Percentiles rank a stretch among this genome's conserved stretches.
phyloP scores from a whole-genome alignment of 2,797 vertebrate genomes.

The Nyctalus aviator region DNA sequence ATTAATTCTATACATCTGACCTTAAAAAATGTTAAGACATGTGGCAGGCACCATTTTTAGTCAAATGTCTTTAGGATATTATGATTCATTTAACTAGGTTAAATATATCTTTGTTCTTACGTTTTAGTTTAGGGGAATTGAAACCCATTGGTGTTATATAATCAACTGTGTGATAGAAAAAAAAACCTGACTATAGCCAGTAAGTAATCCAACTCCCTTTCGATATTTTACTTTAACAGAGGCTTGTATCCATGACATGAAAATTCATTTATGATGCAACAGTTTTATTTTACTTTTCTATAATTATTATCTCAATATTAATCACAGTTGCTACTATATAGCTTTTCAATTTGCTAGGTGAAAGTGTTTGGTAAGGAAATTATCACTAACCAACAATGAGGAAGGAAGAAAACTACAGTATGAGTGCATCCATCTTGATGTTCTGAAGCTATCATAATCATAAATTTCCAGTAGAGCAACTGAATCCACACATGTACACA shows the following conservation, averaged over 20 bases:
- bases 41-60: background rate
- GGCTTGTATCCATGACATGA: background rate
- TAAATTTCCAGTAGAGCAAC: constrained; percentile 23
- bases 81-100: background rate
- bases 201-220: background rate
- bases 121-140: background rate
- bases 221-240: background rate
- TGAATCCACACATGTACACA: background rate
- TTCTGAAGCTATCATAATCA: background rate
- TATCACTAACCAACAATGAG: background rate
- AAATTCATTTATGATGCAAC: background rate
- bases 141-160: background rate
- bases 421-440: background rate
- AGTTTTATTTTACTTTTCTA: constrained; percentile 26
- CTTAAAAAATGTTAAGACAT: background rate
- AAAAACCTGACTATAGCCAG: background rate
- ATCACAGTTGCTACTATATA: background rate
- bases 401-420: background rate
- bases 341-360: background rate
- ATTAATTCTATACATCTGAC: background rate
- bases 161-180: background rate
- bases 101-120: background rate
- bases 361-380: constrained; percentile 10
- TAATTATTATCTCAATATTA: constrained; percentile 11
- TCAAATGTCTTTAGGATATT: background rate